Percentiles rank a stretch among this genome's conserved stretches.
Conservation (phyloP, 2,888 invertebrate species). For the Hirtodrosophila cameraria region DNA sequence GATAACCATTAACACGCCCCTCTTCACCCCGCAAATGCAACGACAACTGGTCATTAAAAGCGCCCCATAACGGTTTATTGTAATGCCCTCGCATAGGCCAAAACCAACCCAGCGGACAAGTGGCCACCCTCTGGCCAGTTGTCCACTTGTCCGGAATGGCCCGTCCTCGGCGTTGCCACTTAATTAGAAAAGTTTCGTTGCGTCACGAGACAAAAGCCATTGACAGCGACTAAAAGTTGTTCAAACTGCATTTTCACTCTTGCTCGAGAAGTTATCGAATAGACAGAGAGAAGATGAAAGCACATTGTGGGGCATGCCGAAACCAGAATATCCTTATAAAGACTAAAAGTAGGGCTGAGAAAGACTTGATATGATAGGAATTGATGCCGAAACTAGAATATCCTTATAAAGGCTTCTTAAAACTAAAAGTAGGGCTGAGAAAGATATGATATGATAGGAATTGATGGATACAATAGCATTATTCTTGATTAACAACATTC, state of each 20-base stretch:
- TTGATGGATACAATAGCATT: no score
- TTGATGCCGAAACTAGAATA: no score
- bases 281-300: neutral
- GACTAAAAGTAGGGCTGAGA: neutral
- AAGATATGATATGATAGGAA: no score
- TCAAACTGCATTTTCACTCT: conserved; percentile 54
- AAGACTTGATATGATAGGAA: no score
- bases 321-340: neutral
- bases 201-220: conserved; percentile 75
- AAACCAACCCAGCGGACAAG: conserved; percentile 38
- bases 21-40: conserved; percentile 49
- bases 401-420: no score
- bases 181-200: conserved; percentile 77
- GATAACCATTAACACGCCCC: conserved; percentile 76
- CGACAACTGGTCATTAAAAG: conserved; percentile 74
- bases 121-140: conserved; percentile 38
- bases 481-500: no score
- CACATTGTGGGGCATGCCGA: neutral
- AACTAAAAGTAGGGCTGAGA: no score
- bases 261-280: conserved; percentile 8
- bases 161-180: conserved; percentile 65
- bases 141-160: no score
- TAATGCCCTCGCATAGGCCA: conserved; percentile 73
- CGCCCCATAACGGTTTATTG: conserved; percentile 75
- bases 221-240: conserved; percentile 69